Evolutionary conservation across 2,797 vertebrate genomes (phyloP).

Genomic region (Acridotheres tristis): DNA sequence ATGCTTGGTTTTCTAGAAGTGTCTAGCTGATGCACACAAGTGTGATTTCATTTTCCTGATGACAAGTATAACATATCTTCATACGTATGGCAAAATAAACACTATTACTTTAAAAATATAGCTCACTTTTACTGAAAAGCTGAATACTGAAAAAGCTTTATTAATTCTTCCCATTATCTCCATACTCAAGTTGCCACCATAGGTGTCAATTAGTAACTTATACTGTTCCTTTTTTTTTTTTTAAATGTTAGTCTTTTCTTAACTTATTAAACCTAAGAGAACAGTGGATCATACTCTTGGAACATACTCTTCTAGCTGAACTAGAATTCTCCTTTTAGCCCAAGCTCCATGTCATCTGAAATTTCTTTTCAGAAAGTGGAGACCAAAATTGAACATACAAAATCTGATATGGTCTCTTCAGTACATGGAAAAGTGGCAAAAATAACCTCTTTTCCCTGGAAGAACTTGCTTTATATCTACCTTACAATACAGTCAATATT

Average conservation of each 20-base stretch:
- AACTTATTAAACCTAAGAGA: not conserved
- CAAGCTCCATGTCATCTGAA: not conserved
- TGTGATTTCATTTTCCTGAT: not conserved
- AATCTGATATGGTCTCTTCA: not conserved
- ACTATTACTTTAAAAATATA: not conserved
- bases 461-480: constrained; percentile 10
- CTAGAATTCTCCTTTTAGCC: not conserved
- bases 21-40: not conserved
- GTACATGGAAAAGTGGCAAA: not conserved
- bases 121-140: not conserved
- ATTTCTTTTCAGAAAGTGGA: not conserved
- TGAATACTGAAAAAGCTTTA: not conserved
- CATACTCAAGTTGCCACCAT: not conserved
- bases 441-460: not conserved
- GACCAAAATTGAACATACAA: not conserved
- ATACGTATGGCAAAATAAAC: not conserved
- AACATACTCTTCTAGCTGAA: not conserved
- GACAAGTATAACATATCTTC: not conserved
- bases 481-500: not conserved
- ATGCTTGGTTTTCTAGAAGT: not conserved
- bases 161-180: not conserved
- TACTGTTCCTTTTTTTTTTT: not conserved
- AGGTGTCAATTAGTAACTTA: not conserved
- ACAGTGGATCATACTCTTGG: not conserved
- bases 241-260: not conserved